Base-by-base conservation (phyloP, 2,888 invertebrate species). In the Glyphotaelius pellucidus region DNA sequence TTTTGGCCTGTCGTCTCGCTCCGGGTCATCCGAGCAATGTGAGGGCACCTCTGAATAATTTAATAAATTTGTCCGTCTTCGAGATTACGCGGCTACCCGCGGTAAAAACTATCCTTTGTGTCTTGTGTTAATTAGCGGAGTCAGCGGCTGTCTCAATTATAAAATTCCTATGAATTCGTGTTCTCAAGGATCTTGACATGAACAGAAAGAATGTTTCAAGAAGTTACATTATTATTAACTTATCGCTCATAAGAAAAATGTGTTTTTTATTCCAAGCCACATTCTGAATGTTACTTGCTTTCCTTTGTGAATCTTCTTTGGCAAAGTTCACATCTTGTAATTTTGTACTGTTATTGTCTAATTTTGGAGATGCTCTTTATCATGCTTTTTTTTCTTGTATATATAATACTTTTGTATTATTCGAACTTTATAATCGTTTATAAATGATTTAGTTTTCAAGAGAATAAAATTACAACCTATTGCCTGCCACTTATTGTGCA, bases 1-100 rank as follows among this genome's bases (percentile, higher is more conserved):
- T 52, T 52, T 52, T 83, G 84, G 31, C 5, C 84, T 30, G 79
- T 89, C 80, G 80, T 31, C 35, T 83, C 83, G 84, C 83, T 90
- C 15, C 30, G 47, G 83, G 83, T 30, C 42, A 83, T 83, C 30
- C 52, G 5, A 47, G 90, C 4, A 47, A 42, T 83, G 47, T 25
- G 80, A 80, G 38, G 67, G 47, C 35, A 86, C 86, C n/a, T 67
- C 25, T 67, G 25, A 67, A n/a, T 67, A n/a, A 67, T 67, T 67
- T n/a, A 25, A 67, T 67, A 67, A 67, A 67, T 67, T 67, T 67
- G 67, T 67, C 25, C 67, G 67, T 67, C 25, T 67, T 67, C 9
- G 67, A 25, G 67, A 67, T n/a, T 25, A 52, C 52, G 67, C 25
- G 5, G 25, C 25, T 67, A n/a, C 67, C 9, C 67, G 67, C n/a